Percentiles rank a stretch among this genome's conserved stretches.
phyloP scores from a whole-genome alignment of 2,797 vertebrate species.

The Cyclopterus lumpus region DNA sequence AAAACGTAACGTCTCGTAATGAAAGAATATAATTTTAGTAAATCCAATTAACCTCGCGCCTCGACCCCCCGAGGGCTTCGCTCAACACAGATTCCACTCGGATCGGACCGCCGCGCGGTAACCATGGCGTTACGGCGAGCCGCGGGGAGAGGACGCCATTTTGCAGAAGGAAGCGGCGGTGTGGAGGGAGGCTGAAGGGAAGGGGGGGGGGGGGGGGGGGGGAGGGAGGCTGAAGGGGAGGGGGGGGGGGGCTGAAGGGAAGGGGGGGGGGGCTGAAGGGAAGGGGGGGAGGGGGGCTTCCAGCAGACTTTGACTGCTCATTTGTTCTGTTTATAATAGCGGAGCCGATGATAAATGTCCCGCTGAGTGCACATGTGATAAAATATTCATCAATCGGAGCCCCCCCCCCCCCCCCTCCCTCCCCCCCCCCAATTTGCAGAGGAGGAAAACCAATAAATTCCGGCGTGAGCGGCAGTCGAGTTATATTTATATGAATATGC shows the following conservation, averaged over 20 bases:
- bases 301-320: constrained; percentile 90
- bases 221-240: too few species aligned
- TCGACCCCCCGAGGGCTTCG: constrained; percentile 78
- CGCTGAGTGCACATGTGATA: constrained; percentile 96
- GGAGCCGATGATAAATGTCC: constrained; percentile 93
- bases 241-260: background rate
- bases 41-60: constrained; percentile 81
- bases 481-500: constrained; percentile 86
- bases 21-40: constrained; percentile 80
- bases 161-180: constrained; percentile 45
- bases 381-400: constrained; percentile 98
- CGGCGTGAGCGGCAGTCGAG: constrained; percentile 79
- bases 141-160: constrained; percentile 49
- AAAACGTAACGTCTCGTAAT: constrained; percentile 75
- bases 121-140: constrained; percentile 20
- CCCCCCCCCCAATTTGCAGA: constrained; percentile 78
- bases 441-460: constrained; percentile 86
- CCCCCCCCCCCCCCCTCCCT: constrained; percentile 49
- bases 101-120: too few species aligned
- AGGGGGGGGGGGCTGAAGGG: constrained; percentile 32
- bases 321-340: constrained; percentile 99
- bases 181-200: too few species aligned
- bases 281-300: too few species aligned
- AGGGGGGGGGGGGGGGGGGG: too few species aligned
- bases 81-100: constrained; percentile 76